These are phyloP conservation scores for Probosciger aterrimus DNA, from an alignment of 2,113 vertebrate genomes.

Conservation along the genomic window DNA sequence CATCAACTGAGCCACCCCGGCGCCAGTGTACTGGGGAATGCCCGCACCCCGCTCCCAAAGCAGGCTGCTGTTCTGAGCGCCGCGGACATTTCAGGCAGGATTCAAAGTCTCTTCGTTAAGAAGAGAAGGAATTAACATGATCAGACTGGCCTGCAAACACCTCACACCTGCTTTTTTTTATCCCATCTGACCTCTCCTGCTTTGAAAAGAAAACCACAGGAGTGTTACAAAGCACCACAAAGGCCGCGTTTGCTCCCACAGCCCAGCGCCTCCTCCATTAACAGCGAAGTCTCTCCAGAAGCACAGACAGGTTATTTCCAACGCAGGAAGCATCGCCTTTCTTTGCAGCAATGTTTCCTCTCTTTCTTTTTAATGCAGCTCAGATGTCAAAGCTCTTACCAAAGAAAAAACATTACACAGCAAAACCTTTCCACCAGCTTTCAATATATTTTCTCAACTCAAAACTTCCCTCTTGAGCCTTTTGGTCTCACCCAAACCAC, in stretches of 20 bases:
- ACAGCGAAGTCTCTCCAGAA: neutral
- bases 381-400: neutral
- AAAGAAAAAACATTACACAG: neutral
- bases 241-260: neutral
- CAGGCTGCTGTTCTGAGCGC: neutral
- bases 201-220: neutral
- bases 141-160: neutral
- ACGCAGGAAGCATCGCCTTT: neutral
- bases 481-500: neutral
- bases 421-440: neutral
- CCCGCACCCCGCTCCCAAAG: neutral
- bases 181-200: neutral
- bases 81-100: neutral
- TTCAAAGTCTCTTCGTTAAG: neutral
- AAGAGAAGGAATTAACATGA: neutral
- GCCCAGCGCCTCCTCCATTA: neutral
- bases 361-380: neutral
- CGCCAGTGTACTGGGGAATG: rapidly evolving
- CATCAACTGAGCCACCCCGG: neutral
- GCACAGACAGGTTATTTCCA: neutral
- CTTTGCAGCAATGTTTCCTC: neutral
- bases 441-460: neutral
- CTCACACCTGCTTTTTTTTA: neutral
- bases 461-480: neutral
- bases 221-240: neutral